These are phyloP conservation scores for Metopia argyrocephala DNA, from an alignment of 2,888 invertebrate genomes.

Conservation along the genomic window DNA sequence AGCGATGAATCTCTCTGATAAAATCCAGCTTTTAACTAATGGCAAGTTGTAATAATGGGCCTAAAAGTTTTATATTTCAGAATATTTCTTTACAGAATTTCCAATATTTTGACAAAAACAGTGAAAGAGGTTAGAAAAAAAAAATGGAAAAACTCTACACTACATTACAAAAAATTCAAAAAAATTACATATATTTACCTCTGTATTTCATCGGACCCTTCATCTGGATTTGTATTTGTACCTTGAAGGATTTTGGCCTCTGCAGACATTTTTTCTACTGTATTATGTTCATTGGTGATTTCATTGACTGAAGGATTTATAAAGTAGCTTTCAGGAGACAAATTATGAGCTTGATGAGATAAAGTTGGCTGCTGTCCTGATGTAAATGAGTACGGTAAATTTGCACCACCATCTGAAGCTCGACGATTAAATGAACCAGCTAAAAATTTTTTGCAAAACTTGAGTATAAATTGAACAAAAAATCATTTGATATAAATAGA, in stretches of 20 bases:
- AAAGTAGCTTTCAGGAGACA: conserved; percentile 66
- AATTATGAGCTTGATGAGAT: conserved; percentile 59
- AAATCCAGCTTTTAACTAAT: no score
- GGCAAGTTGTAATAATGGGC: no score
- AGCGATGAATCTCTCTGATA: no score
- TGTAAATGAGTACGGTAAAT: conserved; percentile 84
- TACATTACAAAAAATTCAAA: neutral
- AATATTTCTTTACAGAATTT: no score
- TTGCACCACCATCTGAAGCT: conserved; percentile 97
- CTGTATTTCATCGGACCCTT: conserved; percentile 78
- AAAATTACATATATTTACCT: conserved; percentile 67
- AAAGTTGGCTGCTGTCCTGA: conserved; percentile 72
- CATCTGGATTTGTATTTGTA: conserved; percentile 67
- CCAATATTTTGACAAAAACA: no score
- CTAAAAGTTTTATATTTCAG: no score
- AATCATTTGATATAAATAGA: no score
- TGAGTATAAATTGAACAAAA: no score
- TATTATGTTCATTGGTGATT: conserved; percentile 58
- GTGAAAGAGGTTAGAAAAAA: no score
- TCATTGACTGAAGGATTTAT: conserved; percentile 69
- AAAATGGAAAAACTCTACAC: no score
- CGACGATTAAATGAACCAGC: conserved; percentile 89
- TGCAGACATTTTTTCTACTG: conserved; percentile 36
- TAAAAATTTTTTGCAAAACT: conserved; percentile 18
- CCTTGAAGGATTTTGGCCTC: conserved; percentile 28